These are phyloP conservation scores for Eristalinus sepulchralis DNA, from an alignment of 2,888 invertebrate species.

Conservation along the genomic window DNA sequence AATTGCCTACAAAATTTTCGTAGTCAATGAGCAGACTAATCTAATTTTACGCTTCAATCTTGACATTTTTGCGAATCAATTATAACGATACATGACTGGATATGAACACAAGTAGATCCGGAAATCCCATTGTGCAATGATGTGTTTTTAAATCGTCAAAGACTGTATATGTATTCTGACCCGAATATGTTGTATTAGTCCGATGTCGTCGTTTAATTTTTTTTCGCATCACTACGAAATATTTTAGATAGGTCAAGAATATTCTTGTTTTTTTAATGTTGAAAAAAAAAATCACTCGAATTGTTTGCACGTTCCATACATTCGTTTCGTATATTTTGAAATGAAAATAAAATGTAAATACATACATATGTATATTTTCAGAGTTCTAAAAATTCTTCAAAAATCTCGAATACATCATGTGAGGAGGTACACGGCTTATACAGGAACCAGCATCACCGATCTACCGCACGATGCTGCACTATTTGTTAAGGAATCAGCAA, in stretches of 20 bases:
- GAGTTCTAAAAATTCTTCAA: constrained; percentile 34
- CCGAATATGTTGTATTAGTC: not conserved
- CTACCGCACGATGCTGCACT: constrained; percentile 82
- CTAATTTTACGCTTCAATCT: constrained; percentile 23
- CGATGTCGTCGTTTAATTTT: not conserved
- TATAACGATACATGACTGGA: not conserved
- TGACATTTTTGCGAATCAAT: constrained; percentile 20
- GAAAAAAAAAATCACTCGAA: not conserved
- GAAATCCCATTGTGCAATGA: not conserved
- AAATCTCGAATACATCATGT: constrained; percentile 38
- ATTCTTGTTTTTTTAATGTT: not conserved
- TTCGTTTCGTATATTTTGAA: not conserved
- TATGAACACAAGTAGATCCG: not conserved
- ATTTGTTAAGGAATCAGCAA: constrained; percentile 89
- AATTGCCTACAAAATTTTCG: constrained; percentile 14
- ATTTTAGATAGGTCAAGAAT: constrained; percentile 9
- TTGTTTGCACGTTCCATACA: not conserved
- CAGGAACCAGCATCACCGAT: constrained; percentile 46
- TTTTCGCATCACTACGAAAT: not conserved
- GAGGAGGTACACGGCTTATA: constrained; percentile 27
- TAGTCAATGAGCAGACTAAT: constrained; percentile 35
- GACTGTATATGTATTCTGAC: not conserved
- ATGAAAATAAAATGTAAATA: not conserved
- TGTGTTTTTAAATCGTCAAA: not conserved
- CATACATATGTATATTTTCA: constrained; percentile 8